A percentile compares a stretch with the other conserved stretches of the same genome.
Evolutionary conservation across 30 jellyfish, hydroid and myxozoan genomes (phyloP).

Genomic region (Pseudorhiza aurosa): DNA sequence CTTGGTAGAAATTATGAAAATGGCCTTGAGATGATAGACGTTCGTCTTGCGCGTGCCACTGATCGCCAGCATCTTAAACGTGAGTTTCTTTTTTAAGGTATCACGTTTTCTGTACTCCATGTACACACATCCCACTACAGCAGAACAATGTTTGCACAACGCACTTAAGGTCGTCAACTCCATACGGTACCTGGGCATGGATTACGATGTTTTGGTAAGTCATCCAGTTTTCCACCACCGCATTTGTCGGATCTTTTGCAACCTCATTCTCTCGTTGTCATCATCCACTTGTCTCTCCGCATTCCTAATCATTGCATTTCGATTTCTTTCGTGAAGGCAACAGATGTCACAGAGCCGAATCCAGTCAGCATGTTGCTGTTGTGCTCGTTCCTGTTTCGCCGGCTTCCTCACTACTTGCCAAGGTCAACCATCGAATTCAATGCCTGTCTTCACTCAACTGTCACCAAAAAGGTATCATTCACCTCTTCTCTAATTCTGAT

Average conservation of each 20-base stretch:
- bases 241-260: not conserved
- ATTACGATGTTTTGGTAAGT: constrained; percentile 84
- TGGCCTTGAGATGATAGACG: too few relatives aligned
- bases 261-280: not conserved
- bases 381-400: constrained; percentile 77
- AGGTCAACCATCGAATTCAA: constrained; percentile 61
- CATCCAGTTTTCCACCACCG: not conserved
- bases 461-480: constrained; percentile 86
- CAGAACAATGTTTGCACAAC: constrained; percentile 94
- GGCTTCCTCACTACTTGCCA: constrained; percentile 90
- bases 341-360: constrained; percentile 94
- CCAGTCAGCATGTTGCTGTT: constrained; percentile 79
- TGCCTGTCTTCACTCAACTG: constrained; percentile 76
- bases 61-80: not conserved
- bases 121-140: constrained; percentile 91
- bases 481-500: too few relatives aligned
- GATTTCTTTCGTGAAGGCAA: constrained; percentile 65
- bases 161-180: constrained; percentile 82
- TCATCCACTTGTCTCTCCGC: not conserved
- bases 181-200: constrained; percentile 83
- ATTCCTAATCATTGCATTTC: not conserved
- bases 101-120: constrained; percentile 61
- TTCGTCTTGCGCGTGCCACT: too few relatives aligned
- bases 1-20: too few relatives aligned
- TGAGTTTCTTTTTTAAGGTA: constrained; percentile 43